A percentile compares a stretch with the other conserved stretches of the same genome.
These are phyloP conservation scores for Polyploca ridens DNA, from an alignment of 2,888 invertebrate species.

Conservation along the genomic window DNA sequence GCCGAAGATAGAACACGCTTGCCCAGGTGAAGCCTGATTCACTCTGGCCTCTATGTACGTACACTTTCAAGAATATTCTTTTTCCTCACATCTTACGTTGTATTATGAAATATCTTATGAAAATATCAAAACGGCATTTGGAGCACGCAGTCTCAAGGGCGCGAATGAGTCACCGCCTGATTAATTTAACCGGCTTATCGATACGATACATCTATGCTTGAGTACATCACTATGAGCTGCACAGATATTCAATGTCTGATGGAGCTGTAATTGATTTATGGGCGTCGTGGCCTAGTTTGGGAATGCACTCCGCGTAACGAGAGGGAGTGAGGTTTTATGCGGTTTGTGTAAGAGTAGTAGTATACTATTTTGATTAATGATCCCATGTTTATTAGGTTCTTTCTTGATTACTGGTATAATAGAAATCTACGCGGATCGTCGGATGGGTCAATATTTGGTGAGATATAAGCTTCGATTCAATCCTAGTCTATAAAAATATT, in stretches of 20 bases:
- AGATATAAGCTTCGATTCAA: too few species aligned
- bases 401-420: too few species aligned
- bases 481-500: too few species aligned
- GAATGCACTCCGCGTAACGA: neutral
- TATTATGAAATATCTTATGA: neutral
- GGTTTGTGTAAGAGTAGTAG: neutral
- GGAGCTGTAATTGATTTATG: neutral
- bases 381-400: too few species aligned
- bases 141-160: neutral
- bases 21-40: too few species aligned
- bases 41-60: too few species aligned
- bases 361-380: neutral
- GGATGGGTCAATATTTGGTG: too few species aligned
- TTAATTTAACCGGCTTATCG: neutral
- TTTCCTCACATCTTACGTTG: too few species aligned
- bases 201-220: neutral
- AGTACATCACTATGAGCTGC: neutral
- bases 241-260: conserved; percentile 2
- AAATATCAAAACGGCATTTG: neutral
- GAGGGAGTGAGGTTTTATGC: neutral
- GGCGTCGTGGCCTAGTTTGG: neutral
- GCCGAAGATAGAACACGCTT: too few species aligned
- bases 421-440: too few species aligned
- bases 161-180: neutral
- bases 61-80: too few species aligned